These are phyloP conservation scores for Hippocampus zosterae DNA, from an alignment of 2,113 vertebrate genomes.

Conservation along the genomic window DNA sequence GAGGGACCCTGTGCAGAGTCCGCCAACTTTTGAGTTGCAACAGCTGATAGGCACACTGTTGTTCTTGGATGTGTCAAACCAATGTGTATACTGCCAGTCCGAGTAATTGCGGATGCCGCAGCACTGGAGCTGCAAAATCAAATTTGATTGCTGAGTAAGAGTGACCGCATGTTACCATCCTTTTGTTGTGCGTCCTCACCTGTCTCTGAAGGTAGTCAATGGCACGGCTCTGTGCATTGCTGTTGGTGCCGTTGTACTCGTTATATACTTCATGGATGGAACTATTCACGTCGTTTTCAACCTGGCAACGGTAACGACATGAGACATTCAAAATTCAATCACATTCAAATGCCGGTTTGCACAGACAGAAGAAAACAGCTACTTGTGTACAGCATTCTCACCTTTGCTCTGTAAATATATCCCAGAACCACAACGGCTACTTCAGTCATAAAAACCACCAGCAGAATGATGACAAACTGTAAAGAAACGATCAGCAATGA, in stretches of 20 bases:
- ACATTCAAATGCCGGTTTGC: too few relatives aligned
- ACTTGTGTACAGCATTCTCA: slow-evolving; percentile 47
- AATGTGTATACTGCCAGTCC: slow-evolving; percentile 87
- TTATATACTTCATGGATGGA: slow-evolving; percentile 89
- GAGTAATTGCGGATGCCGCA: slow-evolving; percentile 91
- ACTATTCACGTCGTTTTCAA: slow-evolving; percentile 87
- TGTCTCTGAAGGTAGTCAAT: slow-evolving; percentile 96
- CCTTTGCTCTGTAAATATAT: slow-evolving; percentile 96
- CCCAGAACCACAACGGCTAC: slow-evolving; percentile 91
- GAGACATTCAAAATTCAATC: not conserved
- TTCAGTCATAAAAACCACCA: slow-evolving; percentile 93
- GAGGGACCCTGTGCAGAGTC: slow-evolving; percentile 86
- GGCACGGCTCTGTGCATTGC: slow-evolving; percentile 90
- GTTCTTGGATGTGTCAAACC: slow-evolving; percentile 88
- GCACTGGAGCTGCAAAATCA: slow-evolving; percentile 78
- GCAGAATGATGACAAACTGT: slow-evolving; percentile 92
- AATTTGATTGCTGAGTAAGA: not conserved
- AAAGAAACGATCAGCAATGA: slow-evolving; percentile 44
- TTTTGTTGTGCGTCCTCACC: slow-evolving; percentile 68
- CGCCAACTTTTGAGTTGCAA: slow-evolving; percentile 76
- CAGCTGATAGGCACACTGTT: slow-evolving; percentile 94
- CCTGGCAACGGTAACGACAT: slow-evolving; percentile 63
- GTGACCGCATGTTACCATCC: not conserved
- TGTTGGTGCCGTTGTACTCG: slow-evolving; percentile 87
- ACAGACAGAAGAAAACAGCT: not conserved